Evolutionary conservation across 37 sponge, comb jelly and placozoan species (phyloP), one percentile per base, ranked within the genome.

Genomic region (Bolinopsis microptera): DNA sequence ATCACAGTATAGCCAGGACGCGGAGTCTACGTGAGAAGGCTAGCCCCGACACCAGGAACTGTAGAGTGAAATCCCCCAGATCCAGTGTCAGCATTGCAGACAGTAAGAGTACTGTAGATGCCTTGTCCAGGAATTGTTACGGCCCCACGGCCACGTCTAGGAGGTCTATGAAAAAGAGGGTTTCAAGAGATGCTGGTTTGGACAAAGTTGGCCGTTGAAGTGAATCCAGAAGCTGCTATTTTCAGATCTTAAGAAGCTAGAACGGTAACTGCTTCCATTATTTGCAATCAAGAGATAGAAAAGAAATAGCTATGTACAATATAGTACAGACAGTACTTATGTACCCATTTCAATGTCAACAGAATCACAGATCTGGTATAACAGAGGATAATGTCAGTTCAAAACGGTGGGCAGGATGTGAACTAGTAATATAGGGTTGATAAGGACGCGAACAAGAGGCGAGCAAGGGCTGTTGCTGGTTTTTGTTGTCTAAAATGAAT

Each of bases 121-220:
- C n/a, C n/a, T n/a, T n/a, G n/a, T 48, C 61, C 61, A 48, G 61
- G 13, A 48, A 48, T 48, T 48, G 9, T 18, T 48, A 48, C 61
- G 61, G 61, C 13, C 61, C 61, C 5, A 48, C 61, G 5, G 61
- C 61, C 5, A 48, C 61, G 5, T 5, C 61, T 48, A 48, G 61
- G 80, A 1, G 80, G 1, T 77, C 80, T 16, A 77, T 77, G 33
- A 77, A 36, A 34, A 27, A 32, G 33, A 27, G 80, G 33, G 37
- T 77, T 9, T 77, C 80, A 3, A 31, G 35, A 32, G 80, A 77
- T 34, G 80, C 80, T 16, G 80, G 80, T 77, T 18, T 77, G 34
- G 80, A 77, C 33, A 77, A 34, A 77, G 80, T 77, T 1, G 80
- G 80, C 33, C n/a, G n/a, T 77, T 77, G 37, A 77, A 77, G 33